Base-by-base conservation (phyloP, 2,113 vertebrate species). In the Parus major region DNA sequence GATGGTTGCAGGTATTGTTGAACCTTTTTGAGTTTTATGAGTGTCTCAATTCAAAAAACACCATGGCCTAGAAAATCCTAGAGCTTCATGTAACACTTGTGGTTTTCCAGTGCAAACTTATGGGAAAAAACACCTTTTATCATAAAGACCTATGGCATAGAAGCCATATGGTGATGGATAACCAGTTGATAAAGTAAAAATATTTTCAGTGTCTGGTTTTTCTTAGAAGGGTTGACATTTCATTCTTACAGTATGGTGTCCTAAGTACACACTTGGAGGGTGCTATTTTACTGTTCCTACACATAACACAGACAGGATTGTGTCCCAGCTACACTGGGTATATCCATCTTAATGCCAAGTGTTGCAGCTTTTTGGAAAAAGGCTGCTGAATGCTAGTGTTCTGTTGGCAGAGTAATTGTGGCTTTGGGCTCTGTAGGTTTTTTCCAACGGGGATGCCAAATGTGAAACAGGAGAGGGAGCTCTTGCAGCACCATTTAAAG, bases 401-500 rank as follows among this genome's bases (percentile, higher is more conserved):
- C 21, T 68, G 3, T 53, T 44, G 31, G n/a, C 33, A 44, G 27
- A 50, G 17, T 7, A 31, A 36, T 33, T 35, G 29, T 50, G 25
- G 12, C 7, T 66, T 42, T 16, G 24, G 15, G 12, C 2, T 12
- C 29, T 25, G 7, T 25, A 21, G 23, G 8, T 14, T 75, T 50
- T 60, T 27, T 15, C 36, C 28, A 80, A 2, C 8, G 68, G 73
- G 28, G 29, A 12, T 0, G 1, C 4, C 42, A 60, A 79, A n/a
- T 10, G 2, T 63, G 39, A 50, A 92, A 89, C 91, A 55, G 89
- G 57, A 91, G 86, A 21, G 91, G 95, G 94, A 95, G 93, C 77
- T 87, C 78, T 64, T 87, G 28, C 52, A 81, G 33, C 68, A 75
- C 20, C 44, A 23, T 29, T 35, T 83, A 39, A 72, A 61, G 44